Evolutionary conservation across 1,140 invertebrate genomes (phyloP).

Genomic region (Bactericera cockerelli): DNA sequence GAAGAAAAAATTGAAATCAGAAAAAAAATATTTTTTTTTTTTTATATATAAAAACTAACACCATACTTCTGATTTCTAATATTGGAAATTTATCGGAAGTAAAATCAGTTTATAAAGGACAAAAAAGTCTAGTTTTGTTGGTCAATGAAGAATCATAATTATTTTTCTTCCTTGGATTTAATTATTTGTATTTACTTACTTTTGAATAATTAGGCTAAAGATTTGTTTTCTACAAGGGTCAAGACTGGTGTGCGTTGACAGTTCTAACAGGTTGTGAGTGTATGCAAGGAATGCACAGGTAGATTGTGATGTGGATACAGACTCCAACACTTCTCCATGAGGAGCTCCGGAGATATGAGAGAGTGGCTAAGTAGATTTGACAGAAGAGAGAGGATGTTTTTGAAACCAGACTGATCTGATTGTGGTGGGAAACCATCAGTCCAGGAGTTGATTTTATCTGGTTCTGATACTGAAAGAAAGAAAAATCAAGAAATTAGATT

Average conservation of each 20-base stretch:
- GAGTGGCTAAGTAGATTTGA: conserved; percentile 31
- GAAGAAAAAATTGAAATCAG: too few species aligned
- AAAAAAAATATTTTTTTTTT: too few species aligned
- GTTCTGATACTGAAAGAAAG: conserved; percentile 23
- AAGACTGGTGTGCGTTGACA: conserved; percentile 38
- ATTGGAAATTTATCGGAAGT: too few species aligned
- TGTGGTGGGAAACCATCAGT: conserved; percentile 29
- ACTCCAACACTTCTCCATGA: not conserved
- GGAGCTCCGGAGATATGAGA: not conserved
- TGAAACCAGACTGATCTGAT: conserved; percentile 31
- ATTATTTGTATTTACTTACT: conserved; percentile 37
- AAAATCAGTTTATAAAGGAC: too few species aligned
- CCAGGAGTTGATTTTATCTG: conserved; percentile 26
- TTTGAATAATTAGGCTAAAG: conserved; percentile 46
- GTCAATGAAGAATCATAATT: too few species aligned
- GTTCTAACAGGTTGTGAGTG: conserved; percentile 43
- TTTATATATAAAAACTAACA: too few species aligned
- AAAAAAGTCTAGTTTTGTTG: too few species aligned
- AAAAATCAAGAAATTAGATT: conserved; percentile 19
- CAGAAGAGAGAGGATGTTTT: conserved; percentile 39
- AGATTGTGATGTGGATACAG: not conserved
- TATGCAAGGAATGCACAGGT: conserved; percentile 35
- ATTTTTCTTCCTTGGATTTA: too few species aligned
- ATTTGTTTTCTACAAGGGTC: conserved; percentile 40
- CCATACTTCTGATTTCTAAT: too few species aligned